Percentiles rank a stretch among this genome's conserved stretches.
These are phyloP conservation scores for Perca fluviatilis DNA, from an alignment of 2,113 vertebrate genomes.

Conservation along the genomic window DNA sequence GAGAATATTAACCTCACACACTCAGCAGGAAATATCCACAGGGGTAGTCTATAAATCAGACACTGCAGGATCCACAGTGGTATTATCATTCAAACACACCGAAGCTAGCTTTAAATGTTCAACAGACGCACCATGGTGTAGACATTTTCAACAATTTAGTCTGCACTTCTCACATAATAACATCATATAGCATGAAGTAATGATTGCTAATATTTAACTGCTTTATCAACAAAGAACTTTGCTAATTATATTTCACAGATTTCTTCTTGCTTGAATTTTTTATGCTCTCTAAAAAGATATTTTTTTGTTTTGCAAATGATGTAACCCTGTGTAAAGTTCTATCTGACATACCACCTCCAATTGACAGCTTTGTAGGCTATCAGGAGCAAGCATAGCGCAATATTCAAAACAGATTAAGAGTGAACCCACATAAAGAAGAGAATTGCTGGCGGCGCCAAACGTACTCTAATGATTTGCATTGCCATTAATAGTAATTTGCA, in stretches of 20 bases:
- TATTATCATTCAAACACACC: constrained; percentile 57
- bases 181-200: constrained; percentile 27
- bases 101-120: constrained; percentile 52
- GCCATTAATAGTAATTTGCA: constrained; percentile 84
- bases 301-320: constrained; percentile 62
- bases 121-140: constrained; percentile 32
- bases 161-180: constrained; percentile 39
- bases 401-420: constrained; percentile 78
- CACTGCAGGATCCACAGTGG: constrained; percentile 51
- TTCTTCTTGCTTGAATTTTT: constrained; percentile 39
- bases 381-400: constrained; percentile 59
- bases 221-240: constrained; percentile 61
- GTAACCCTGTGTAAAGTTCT: constrained; percentile 72
- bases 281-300: constrained; percentile 41
- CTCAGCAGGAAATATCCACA: constrained; percentile 90
- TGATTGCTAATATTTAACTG: constrained; percentile 47
- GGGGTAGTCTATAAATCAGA: constrained; percentile 95
- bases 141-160: constrained; percentile 47
- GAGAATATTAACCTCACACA: constrained; percentile 99
- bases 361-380: constrained; percentile 68
- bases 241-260: constrained; percentile 62
- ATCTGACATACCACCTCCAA: constrained; percentile 62
- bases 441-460: constrained; percentile 66
- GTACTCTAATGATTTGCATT: constrained; percentile 82
- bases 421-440: constrained; percentile 67